phyloP scores from a whole-genome alignment of 2,888 invertebrate genomes.

The Campoplex capitator region DNA sequence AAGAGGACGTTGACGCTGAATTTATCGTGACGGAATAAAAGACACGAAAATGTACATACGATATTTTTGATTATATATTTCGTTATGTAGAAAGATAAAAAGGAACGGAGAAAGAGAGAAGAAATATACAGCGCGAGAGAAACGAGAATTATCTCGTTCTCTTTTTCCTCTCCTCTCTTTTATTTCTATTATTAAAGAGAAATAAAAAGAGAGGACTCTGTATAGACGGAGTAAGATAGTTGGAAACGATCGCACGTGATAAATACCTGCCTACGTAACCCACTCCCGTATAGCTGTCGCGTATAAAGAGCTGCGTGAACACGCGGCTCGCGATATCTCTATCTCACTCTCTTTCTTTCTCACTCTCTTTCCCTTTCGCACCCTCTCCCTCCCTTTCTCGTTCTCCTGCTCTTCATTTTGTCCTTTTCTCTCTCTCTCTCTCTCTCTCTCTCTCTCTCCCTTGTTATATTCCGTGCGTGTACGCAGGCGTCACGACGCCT shows the following conservation, averaged over 20 bases:
- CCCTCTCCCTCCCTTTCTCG: background rate
- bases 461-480: conserved; percentile 55
- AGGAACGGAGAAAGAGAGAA: background rate
- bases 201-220: background rate
- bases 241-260: conserved; percentile 66
- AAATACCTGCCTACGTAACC: conserved; percentile 69
- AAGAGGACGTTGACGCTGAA: conserved; percentile 41
- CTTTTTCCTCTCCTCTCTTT: no score
- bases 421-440: conserved; percentile 10
- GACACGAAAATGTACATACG: conserved; percentile 24
- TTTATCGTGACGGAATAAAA: conserved; percentile 61
- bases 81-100: conserved; percentile 9
- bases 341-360: conserved; percentile 13
- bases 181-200: no score
- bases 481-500: conserved; percentile 80
- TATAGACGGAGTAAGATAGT: conserved; percentile 51
- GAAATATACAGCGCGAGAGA: background rate
- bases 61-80: conserved; percentile 40
- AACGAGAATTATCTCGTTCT: no score
- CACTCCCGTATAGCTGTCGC: conserved; percentile 66
- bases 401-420: background rate
- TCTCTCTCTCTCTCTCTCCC: conserved; percentile 9
- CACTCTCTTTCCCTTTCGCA: background rate
- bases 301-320: conserved; percentile 64
- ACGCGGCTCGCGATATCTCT: conserved; percentile 43